Evolutionary conservation across 2,113 vertebrate species (phyloP).

Genomic region (Thunnus thynnus): DNA sequence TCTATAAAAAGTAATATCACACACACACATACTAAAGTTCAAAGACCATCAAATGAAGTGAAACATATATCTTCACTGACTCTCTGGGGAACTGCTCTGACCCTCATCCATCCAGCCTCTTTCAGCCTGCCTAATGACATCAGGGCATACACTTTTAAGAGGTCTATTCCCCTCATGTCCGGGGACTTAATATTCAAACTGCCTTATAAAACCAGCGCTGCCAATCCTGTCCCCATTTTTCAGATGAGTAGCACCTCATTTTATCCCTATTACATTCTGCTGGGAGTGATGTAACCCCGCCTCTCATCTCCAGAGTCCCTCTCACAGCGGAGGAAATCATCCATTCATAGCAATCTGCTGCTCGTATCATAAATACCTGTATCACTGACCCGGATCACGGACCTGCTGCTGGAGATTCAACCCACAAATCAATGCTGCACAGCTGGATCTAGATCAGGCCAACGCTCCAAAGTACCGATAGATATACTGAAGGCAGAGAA

Average conservation of each 20-base stretch:
- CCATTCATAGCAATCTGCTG: constrained; percentile 45
- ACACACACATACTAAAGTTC: constrained; percentile 50
- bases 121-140: constrained; percentile 65
- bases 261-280: constrained; percentile 68
- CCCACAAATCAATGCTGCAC: constrained; percentile 52
- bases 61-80: constrained; percentile 59
- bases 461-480: constrained; percentile 6
- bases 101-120: constrained; percentile 43
- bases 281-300: constrained; percentile 47
- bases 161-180: constrained; percentile 62
- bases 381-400: constrained; percentile 17
- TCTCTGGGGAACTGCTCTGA: constrained; percentile 48
- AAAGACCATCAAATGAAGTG: constrained; percentile 63
- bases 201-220: constrained; percentile 61
- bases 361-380: constrained; percentile 56
- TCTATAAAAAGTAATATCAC: constrained; percentile 64
- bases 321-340: constrained; percentile 38
- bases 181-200: constrained; percentile 69
- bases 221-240: constrained; percentile 63
- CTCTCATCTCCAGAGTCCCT: constrained; percentile 27
- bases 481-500: constrained; percentile 5
- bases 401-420: constrained; percentile 25
- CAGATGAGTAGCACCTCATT: constrained; percentile 64
- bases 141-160: constrained; percentile 61
- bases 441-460: constrained; percentile 38